Evolutionary conservation across 2,113 vertebrate species (phyloP).

Genomic region (Strix uralensis): DNA sequence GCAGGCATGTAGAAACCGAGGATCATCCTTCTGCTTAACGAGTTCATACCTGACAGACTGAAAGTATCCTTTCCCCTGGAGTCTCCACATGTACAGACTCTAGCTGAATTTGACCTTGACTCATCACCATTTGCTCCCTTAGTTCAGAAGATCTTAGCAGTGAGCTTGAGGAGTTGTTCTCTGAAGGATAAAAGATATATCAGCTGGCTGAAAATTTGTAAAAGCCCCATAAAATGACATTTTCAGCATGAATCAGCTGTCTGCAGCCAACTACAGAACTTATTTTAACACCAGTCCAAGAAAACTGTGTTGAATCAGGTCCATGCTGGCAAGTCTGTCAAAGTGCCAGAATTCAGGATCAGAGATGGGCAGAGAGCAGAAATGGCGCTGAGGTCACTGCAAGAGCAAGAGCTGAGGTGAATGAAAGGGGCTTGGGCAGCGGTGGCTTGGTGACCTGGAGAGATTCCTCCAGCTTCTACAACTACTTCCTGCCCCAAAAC

Average conservation of each 20-base stretch:
- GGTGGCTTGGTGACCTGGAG: background rate
- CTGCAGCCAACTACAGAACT: background rate
- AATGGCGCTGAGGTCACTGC: fast-evolving
- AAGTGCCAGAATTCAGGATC: background rate
- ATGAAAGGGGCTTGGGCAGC: background rate
- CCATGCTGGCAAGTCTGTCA: fast-evolving
- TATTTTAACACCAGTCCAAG: background rate
- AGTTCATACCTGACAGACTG: background rate
- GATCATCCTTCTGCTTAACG: background rate
- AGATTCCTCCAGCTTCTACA: background rate
- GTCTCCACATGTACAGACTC: background rate
- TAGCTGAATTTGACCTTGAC: background rate
- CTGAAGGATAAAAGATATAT: background rate
- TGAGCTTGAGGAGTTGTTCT: background rate
- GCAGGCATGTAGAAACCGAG: background rate
- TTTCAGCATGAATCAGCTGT: background rate
- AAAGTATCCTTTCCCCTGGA: background rate
- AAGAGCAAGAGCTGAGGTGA: background rate
- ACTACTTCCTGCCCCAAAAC: background rate
- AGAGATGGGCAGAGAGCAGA: background rate
- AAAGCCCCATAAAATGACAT: background rate
- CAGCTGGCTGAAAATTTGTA: background rate
- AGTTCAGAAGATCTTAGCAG: background rate
- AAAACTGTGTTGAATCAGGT: background rate
- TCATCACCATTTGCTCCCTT: background rate